These are phyloP conservation scores for Anolis carolinensis DNA, from an alignment of 2,113 vertebrate genomes.

Conservation along the genomic window DNA sequence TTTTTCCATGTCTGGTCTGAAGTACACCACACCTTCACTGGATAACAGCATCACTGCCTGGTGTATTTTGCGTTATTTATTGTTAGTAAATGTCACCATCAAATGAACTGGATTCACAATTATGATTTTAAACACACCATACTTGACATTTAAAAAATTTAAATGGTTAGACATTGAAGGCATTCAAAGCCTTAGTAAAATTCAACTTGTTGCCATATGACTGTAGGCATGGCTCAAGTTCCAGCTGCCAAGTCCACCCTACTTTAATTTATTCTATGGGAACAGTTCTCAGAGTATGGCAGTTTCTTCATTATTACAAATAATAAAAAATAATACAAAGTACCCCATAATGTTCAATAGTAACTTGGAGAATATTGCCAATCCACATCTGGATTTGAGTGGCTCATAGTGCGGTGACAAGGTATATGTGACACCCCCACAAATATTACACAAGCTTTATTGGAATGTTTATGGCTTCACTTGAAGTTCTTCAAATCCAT, in stretches of 20 bases:
- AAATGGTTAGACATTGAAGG: neutral
- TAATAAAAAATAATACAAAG: neutral
- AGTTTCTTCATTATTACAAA: neutral
- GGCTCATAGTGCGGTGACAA: neutral
- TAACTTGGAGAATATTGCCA: neutral
- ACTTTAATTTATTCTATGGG: neutral
- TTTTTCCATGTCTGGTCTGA: neutral
- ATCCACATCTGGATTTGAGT: neutral
- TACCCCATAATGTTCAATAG: neutral
- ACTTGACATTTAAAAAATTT: neutral
- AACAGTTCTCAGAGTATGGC: neutral
- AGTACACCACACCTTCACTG: conserved; percentile 4
- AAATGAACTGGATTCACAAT: neutral
- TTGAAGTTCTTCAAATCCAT: neutral
- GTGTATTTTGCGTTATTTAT: neutral
- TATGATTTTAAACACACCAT: fast-evolving
- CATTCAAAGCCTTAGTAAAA: neutral
- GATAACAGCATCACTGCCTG: neutral
- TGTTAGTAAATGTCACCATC: neutral
- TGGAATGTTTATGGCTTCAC: neutral
- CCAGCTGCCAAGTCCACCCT: neutral
- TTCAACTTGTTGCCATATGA: neutral
- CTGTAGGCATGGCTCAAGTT: no score
- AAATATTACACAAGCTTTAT: no score
- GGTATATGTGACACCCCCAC: neutral